Base-by-base conservation (phyloP, 2,797 vertebrate species). In the Coregonus sp. region DNA sequence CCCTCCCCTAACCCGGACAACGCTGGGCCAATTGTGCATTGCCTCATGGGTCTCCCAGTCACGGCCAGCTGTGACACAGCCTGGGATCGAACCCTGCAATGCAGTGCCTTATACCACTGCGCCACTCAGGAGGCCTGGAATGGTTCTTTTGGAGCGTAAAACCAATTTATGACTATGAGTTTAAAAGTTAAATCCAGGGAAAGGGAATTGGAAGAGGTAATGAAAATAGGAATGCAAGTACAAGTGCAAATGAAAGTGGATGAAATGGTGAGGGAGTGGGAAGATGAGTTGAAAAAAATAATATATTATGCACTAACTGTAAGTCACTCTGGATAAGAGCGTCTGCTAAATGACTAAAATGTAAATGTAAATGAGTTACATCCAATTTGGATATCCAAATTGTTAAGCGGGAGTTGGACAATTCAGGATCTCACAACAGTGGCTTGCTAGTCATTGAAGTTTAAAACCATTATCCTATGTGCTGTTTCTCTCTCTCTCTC, bases 391-490 rank as follows among this genome's bases (percentile, higher is more conserved):
- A 59, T 47, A 47, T 9, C 40, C 40, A 2, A 47, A 47, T 11
- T 47, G 40, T 59, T 20, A 59, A n/a, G 56, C 7, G n/a, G 6
- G 5, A 9, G 9, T 54, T 50, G 35, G 50, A 51, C 70, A 47
- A 35, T 25, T 1, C 11, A 20, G 67, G 9, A 56, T 37, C 37
- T 71, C 50, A 6, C 51, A 12, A 25, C 31, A 52, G 33, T 52
- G 63, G 37, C 14, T 54, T 71, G 33, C n/a, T 16, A 15, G 12
- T 40, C 61, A 25, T 65, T 74, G 56, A 76, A 74, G 73, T 81
- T 84, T 50, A 56, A 54, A 65, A 29, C 14, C 18, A 18, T 56
- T 56, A 14, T 56, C 52, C 14, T 18, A 56, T 31, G 1, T 29
- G n/a, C 29, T 12, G 18, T 56, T 5, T 5, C 16, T 18, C 54